These are phyloP conservation scores for Eurois occulta DNA, from an alignment of 2,888 invertebrate genomes.

Conservation along the genomic window DNA sequence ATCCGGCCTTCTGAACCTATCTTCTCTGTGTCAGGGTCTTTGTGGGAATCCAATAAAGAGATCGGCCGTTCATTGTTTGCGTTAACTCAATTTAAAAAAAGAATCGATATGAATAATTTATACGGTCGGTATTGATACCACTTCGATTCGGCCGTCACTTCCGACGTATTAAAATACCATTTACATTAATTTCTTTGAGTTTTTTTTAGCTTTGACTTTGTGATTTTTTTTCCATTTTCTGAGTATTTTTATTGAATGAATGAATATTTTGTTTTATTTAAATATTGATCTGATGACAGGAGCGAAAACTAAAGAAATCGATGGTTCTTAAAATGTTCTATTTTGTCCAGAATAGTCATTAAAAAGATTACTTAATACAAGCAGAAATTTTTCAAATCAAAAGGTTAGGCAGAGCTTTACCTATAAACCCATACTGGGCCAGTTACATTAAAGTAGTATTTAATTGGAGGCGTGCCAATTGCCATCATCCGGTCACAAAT, in stretches of 20 bases:
- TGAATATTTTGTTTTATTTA: conserved; percentile 36
- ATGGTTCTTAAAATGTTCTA: not conserved
- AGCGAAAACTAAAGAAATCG: not conserved
- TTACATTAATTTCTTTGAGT: conserved; percentile 50
- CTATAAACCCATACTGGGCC: not conserved
- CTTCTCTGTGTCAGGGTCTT: conserved; percentile 23
- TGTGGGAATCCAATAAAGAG: conserved; percentile 65
- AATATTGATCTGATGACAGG: not conserved
- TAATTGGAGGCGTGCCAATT: not conserved
- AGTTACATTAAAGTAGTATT: too few relatives aligned
- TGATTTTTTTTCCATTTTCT: not conserved
- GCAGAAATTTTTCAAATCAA: not conserved
- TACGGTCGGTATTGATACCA: conserved; percentile 53
- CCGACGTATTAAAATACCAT: conserved; percentile 57
- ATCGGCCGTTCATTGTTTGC: conserved; percentile 63
- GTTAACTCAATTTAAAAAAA: conserved; percentile 68
- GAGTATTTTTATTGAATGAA: conserved; percentile 5
- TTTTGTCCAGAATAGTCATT: not conserved
- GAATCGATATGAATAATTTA: conserved; percentile 70
- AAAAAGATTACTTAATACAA: not conserved
- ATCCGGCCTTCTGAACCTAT: not conserved
- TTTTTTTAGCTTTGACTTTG: conserved; percentile 14
- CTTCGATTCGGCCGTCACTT: conserved; percentile 43
- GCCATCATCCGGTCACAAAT: not conserved
- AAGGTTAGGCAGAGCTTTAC: not conserved